Conservation (phyloP, 2,797 vertebrate genomes). For the Macrochelys suwanniensis region DNA sequence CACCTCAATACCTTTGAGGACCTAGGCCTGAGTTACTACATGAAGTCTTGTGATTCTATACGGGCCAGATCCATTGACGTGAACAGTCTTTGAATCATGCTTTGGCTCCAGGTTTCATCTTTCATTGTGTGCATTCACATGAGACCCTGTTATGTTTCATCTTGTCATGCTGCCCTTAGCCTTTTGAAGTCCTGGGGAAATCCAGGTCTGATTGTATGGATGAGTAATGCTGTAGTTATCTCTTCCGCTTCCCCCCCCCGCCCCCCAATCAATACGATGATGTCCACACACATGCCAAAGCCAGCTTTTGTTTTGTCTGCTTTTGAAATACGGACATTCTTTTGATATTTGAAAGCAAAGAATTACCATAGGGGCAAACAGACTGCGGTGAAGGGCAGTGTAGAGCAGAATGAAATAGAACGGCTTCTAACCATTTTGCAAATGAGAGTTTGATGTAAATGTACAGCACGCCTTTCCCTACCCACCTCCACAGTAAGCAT, state of each 20-base stretch:
- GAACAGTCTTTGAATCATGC: background rate
- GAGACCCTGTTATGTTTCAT: background rate
- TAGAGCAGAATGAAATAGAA: background rate
- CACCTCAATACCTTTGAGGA: background rate
- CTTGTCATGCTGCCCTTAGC: background rate
- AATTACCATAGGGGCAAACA: slow-evolving; percentile 9
- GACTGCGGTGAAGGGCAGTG: slow-evolving; percentile 52
- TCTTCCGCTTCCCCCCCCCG: slow-evolving; percentile 1
- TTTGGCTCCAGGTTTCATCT: background rate
- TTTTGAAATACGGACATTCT: slow-evolving; percentile 67
- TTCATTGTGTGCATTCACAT: fast-evolving
- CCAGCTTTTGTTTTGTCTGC: slow-evolving; percentile 66
- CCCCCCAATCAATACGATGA: background rate
- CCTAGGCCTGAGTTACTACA: background rate
- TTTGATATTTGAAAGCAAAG: slow-evolving; percentile 51
- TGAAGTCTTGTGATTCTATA: background rate
- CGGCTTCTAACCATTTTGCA: fast-evolving
- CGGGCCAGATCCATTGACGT: background rate
- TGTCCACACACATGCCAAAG: slow-evolving; percentile 54
- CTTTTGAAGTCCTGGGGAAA: slow-evolving; percentile 66
- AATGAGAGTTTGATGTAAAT: background rate
- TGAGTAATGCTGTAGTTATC: slow-evolving; percentile 69
- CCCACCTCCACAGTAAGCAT: background rate
- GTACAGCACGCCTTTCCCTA: background rate
- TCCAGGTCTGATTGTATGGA: background rate